Base-by-base conservation (phyloP, 2,113 vertebrate species). In the Notiomystis cincta region DNA sequence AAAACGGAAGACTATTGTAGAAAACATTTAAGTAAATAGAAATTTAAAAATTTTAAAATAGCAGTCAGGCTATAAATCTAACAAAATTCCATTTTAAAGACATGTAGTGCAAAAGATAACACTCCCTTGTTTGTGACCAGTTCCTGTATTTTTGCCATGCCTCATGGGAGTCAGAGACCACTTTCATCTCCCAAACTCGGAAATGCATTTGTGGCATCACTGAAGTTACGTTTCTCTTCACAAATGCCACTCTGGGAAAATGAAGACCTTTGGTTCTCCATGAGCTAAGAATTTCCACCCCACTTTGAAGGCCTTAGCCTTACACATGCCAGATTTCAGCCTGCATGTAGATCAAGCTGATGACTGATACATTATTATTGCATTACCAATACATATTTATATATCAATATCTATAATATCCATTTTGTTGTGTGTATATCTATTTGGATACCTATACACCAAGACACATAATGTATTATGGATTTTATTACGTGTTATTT, bases 331-430 rank as follows among this genome's bases (percentile, higher is more conserved):
- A 67, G 24, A 38, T 16, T 28, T 72, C 11, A 24, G 19, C 24
- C 25, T 23, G 28, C 21, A 10, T 0, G 4, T 30, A 14, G 21
- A 54, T 77, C 44, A 44, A 25, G 35, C 14, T 45, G 30, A 82
- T 10, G 15, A 27, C 20, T 38, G 23, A 53, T 28, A 45, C 8
- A 20, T 13, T 33, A 48, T 12, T 61, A 24, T 1, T 53, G 38
- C 15, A 61, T 38, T 38, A 53, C 12, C 38, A 28, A 53, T 5
- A 42, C 6, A 9, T 2, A 42, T 18, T 44, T 0, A 62, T 15
- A 38, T 16, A 62, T 8, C 1, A 0, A 20, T 31, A 66, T 5
- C 31, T 33, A 27, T 14, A 28, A 35, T 14, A 33, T 13, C 3
- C 22, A n/a, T 40, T 40, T 69, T 58, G 23, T 44, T 70, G 12